phyloP scores from a whole-genome alignment of 2,888 invertebrate species.

The Merodon equestris region DNA sequence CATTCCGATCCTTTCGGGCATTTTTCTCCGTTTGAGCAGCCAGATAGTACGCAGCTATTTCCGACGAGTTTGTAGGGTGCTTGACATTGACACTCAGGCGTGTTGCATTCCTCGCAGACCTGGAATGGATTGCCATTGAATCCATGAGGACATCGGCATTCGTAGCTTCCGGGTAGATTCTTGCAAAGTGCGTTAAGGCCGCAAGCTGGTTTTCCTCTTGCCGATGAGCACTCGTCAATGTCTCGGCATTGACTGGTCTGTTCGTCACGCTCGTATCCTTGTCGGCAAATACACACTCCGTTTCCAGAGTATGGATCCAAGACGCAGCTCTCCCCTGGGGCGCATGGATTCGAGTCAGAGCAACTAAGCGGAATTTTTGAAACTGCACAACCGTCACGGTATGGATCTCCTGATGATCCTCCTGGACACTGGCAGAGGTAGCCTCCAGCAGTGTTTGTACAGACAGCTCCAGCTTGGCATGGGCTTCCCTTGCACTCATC shows the following conservation, averaged over 20 bases:
- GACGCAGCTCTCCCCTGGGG: constrained; percentile 91
- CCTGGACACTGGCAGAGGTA: constrained; percentile 94
- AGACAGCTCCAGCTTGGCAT: constrained; percentile 91
- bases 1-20: constrained; percentile 94
- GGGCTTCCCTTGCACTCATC: constrained; percentile 92
- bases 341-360: constrained; percentile 87
- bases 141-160: constrained; percentile 92
- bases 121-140: constrained; percentile 94
- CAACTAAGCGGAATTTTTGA: constrained; percentile 85
- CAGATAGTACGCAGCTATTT: constrained; percentile 90
- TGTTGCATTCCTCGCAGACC: constrained; percentile 90
- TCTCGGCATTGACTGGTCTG: constrained; percentile 89
- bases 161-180: constrained; percentile 95
- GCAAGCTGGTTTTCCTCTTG: constrained; percentile 88
- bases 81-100: constrained; percentile 91
- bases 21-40: constrained; percentile 88
- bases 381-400: constrained; percentile 86
- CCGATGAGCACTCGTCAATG: constrained; percentile 90
- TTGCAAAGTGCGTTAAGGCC: constrained; percentile 94
- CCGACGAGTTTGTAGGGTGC: constrained; percentile 91
- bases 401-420: constrained; percentile 89
- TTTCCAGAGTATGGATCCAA: constrained; percentile 85
- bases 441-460: constrained; percentile 91
- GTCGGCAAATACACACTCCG: constrained; percentile 93
- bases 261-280: constrained; percentile 89